Evolutionary conservation across 2,113 vertebrate species (phyloP).

Genomic region (Myotis brandtii): DNA sequence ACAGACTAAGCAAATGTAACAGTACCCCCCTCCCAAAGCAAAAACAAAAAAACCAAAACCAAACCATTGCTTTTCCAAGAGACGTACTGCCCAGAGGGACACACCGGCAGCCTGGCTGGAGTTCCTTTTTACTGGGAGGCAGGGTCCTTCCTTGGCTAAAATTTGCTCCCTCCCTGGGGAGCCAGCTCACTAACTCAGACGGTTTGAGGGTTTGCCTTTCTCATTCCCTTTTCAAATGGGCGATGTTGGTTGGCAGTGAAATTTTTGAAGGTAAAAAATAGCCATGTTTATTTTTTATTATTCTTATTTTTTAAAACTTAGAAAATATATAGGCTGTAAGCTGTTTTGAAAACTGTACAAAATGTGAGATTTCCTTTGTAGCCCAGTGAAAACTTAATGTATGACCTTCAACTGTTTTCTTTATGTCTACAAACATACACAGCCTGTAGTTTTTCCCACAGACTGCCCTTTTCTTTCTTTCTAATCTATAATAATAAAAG

Average conservation of each 20-base stretch:
- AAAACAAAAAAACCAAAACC: not conserved
- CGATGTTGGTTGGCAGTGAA: not conserved
- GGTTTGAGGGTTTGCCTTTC: not conserved
- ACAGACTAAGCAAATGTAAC: not conserved
- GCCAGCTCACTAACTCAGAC: not conserved
- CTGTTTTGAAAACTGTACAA: conserved; percentile 4
- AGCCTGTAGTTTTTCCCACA: not conserved
- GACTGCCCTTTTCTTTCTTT: conserved; percentile 1
- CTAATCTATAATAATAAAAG: not conserved
- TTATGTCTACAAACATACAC: not conserved
- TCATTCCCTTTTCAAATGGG: not conserved
- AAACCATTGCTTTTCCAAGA: not conserved
- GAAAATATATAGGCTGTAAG: not conserved
- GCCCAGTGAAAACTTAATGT: not conserved
- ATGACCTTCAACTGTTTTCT: not conserved
- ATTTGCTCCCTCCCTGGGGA: not conserved
- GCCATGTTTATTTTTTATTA: not conserved
- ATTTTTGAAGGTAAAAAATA: conserved; percentile 39
- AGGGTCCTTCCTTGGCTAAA: not conserved
- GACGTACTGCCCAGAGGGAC: not conserved
- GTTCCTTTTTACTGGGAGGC: not conserved
- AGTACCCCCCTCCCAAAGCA: not conserved
- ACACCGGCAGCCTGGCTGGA: not conserved
- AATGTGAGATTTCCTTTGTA: conserved; percentile 17
- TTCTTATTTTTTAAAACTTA: conserved; percentile 18